A percentile compares a stretch with the other conserved stretches of the same genome.
Evolutionary conservation across 1,140 invertebrate genomes (phyloP).

Genomic region (Marisa cornuarietis): DNA sequence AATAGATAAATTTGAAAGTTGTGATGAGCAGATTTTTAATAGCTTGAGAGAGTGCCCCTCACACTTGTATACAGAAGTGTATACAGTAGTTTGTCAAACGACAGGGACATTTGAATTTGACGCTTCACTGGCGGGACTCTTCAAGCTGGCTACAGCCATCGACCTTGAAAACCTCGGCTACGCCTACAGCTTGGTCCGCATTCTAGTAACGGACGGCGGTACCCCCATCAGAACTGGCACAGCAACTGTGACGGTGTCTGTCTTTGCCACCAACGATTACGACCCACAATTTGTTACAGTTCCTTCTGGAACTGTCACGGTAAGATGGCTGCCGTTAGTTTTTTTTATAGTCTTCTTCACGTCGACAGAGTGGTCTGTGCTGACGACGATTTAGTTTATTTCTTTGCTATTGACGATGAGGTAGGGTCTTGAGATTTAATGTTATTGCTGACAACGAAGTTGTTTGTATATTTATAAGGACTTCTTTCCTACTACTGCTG

Average conservation of each 20-base stretch:
- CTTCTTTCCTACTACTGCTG: too few species aligned
- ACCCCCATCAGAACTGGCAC: conserved; percentile 32
- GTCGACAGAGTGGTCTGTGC: too few species aligned
- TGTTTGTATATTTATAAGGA: too few species aligned
- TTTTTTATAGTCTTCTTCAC: too few species aligned
- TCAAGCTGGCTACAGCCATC: conserved; percentile 28
- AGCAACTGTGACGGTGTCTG: conserved; percentile 37
- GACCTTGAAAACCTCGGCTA: conserved; percentile 10
- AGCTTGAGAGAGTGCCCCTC: too few species aligned
- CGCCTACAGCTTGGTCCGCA: conserved; percentile 11
- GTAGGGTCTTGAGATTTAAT: too few species aligned
- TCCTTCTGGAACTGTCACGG: conserved; percentile 22
- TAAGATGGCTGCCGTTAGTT: not conserved
- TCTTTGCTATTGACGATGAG: too few species aligned
- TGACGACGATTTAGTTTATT: too few species aligned
- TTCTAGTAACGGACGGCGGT: conserved; percentile 30
- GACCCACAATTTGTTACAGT: conserved; percentile 72
- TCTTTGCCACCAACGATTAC: conserved; percentile 69
- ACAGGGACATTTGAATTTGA: conserved; percentile 33
- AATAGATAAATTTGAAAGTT: too few species aligned
- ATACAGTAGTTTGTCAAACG: not conserved
- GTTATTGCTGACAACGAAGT: too few species aligned
- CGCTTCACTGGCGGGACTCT: conserved; percentile 20
- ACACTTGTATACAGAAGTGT: too few species aligned
- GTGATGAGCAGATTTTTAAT: too few species aligned